Evolutionary conservation across 23 tunicate genomes (phyloP).

Genomic region (Styela clava): DNA sequence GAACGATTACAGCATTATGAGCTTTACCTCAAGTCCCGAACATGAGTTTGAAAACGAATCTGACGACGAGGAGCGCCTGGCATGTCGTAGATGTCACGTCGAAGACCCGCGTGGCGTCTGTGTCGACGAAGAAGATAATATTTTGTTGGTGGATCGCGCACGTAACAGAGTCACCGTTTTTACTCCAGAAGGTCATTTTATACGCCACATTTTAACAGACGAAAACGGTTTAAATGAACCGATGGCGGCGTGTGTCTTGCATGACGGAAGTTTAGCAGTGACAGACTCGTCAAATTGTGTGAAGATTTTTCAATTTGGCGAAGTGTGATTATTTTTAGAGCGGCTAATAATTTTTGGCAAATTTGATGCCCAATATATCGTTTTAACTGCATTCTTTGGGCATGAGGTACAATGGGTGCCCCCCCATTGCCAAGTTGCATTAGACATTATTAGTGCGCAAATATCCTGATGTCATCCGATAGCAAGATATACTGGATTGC

Average conservation of each 20-base stretch:
- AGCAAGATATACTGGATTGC: no score
- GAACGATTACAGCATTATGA: neutral
- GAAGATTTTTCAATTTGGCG: conserved; percentile 34
- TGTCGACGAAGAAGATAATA: conserved; percentile 60
- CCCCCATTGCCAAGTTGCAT: no score
- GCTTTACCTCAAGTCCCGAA: neutral
- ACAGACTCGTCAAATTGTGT: conserved; percentile 34
- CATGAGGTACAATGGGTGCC: no score
- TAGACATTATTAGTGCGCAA: no score
- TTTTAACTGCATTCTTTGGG: no score
- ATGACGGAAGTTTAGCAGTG: conserved; percentile 29
- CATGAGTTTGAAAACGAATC: neutral
- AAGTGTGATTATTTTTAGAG: no score
- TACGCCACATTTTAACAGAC: conserved; percentile 43
- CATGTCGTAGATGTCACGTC: conserved; percentile 21
- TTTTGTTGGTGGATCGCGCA: conserved; percentile 51
- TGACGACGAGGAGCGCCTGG: conserved; percentile 4
- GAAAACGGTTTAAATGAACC: conserved; percentile 44
- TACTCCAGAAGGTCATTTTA: conserved; percentile 29
- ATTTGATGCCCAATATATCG: no score
- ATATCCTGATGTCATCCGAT: no score
- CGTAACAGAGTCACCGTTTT: conserved; percentile 30
- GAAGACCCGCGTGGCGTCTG: conserved; percentile 82
- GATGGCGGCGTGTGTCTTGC: conserved; percentile 9
- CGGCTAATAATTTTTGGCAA: no score